Evolutionary conservation across 2,113 vertebrate species (phyloP).

Genomic region (Sitta europaea): DNA sequence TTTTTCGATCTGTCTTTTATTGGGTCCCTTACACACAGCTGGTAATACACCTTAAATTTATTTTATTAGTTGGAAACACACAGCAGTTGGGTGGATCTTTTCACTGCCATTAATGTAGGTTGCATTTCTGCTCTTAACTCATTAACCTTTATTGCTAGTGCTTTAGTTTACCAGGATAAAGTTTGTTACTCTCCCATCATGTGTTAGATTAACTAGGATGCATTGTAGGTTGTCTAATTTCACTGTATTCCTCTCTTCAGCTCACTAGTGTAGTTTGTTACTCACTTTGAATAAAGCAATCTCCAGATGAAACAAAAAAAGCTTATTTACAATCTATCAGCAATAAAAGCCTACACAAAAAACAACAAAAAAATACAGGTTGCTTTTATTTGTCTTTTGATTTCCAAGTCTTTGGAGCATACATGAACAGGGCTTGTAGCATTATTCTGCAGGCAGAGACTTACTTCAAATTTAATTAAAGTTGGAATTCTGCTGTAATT

Average conservation of each 20-base stretch:
- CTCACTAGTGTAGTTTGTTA: not conserved
- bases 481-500: conserved; percentile 11
- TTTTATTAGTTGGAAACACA: not conserved
- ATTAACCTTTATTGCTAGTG: conserved; percentile 2
- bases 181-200: not conserved
- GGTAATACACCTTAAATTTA: not conserved
- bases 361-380: not conserved
- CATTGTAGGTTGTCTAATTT: not conserved
- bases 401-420: conserved; percentile 42
- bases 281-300: conserved; percentile 26
- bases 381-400: conserved; percentile 40
- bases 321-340: conserved; percentile 44
- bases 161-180: not conserved
- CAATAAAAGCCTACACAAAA: conserved; percentile 16
- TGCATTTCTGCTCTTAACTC: not conserved
- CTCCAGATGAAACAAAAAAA: conserved; percentile 19
- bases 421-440: not conserved
- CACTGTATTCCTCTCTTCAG: not conserved
- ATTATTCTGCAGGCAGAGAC: not conserved
- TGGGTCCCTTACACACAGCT: not conserved
- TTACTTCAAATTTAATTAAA: conserved; percentile 48
- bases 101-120: not conserved
- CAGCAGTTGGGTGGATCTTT: not conserved
- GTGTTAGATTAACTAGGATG: not conserved
- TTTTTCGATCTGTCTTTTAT: not conserved